These are phyloP conservation scores for Mus spicilegus DNA, from an alignment of 2,113 vertebrate genomes.

Conservation along the genomic window DNA sequence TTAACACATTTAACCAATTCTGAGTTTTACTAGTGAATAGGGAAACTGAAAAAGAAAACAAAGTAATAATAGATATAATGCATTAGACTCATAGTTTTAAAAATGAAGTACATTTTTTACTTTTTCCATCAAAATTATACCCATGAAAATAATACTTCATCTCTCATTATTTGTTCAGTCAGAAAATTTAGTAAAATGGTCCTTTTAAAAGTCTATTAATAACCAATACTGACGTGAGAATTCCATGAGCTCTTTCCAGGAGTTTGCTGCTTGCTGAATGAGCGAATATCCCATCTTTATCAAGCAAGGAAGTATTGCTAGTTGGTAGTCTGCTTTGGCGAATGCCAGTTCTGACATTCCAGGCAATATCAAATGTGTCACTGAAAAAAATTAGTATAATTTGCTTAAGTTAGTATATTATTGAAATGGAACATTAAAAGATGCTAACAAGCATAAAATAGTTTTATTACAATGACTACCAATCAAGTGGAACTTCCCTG, in stretches of 20 bases:
- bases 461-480: conserved; percentile 37
- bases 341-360: conserved; percentile 90
- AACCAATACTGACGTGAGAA: conserved; percentile 95
- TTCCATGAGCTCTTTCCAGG: conserved; percentile 97
- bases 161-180: background rate
- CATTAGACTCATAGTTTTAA: background rate
- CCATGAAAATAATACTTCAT: conserved; percentile 47
- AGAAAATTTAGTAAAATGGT: conserved; percentile 22
- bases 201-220: conserved; percentile 6
- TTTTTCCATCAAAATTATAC: conserved; percentile 56
- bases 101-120: background rate
- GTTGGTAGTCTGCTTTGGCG: conserved; percentile 88
- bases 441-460: conserved; percentile 38
- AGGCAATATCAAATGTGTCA: conserved; percentile 87
- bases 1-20: background rate
- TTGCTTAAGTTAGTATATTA: background rate
- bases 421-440: background rate
- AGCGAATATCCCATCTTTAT: conserved; percentile 96
- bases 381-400: conserved; percentile 79
- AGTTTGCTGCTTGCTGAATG: conserved; percentile 95
- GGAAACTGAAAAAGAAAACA: conserved; percentile 22
- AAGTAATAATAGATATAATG: background rate
- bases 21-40: background rate
- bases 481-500: background rate
- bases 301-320: conserved; percentile 85